Conservation (phyloP, 2,888 invertebrate genomes). For the Oxytorus armatus region DNA sequence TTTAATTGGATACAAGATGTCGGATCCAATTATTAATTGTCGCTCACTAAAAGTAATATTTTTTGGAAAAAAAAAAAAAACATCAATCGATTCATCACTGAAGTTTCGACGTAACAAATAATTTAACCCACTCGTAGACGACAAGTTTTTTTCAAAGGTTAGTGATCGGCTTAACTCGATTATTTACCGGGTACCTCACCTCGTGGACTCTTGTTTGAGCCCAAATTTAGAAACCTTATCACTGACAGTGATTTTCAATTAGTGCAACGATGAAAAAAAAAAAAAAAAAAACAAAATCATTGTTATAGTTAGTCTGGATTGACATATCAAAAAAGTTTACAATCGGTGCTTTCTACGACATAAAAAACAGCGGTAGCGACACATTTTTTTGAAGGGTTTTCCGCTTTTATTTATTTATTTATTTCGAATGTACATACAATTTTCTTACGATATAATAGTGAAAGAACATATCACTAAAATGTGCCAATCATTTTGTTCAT, state of each 20-base stretch:
- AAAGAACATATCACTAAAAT: slow-evolving; percentile 45
- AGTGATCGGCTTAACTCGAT: no score
- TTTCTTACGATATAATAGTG: slow-evolving; percentile 16
- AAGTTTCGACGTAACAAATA: neutral
- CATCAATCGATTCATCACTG: neutral
- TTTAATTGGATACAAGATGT: neutral
- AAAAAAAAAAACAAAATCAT: no score
- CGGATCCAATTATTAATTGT: slow-evolving; percentile 10
- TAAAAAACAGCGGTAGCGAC: no score
- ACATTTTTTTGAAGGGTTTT: no score
- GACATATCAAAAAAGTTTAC: no score
- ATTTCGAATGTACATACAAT: slow-evolving; percentile 5
- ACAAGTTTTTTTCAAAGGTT: no score
- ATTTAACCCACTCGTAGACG: no score
- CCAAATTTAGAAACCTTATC: no score
- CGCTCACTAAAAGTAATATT: neutral
- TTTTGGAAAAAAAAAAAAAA: neutral
- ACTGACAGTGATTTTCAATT: neutral
- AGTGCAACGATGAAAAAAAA: neutral
- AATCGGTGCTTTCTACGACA: no score
- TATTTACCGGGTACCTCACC: no score
- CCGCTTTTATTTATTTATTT: neutral
- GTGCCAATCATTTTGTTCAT: slow-evolving; percentile 47
- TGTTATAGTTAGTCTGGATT: no score
- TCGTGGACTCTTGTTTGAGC: no score